Conservation (phyloP, 2,113 vertebrate genomes). For the Pimephales promelas region DNA sequence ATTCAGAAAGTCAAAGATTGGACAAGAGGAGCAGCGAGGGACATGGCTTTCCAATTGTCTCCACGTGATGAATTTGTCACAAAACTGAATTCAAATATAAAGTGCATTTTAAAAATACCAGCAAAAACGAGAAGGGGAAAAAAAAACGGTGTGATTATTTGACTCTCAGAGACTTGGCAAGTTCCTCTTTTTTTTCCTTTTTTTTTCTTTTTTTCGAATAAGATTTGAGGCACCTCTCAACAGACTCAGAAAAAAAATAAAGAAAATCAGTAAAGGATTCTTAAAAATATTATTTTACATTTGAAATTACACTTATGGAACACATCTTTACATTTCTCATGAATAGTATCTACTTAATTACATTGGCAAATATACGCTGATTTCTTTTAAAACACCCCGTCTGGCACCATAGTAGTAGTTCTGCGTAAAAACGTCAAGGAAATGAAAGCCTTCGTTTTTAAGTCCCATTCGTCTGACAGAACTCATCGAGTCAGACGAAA, state of each 20-base stretch:
- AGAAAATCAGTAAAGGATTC: conserved; percentile 63
- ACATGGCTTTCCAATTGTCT: conserved; percentile 42
- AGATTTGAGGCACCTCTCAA: conserved; percentile 59
- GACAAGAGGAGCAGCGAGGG: conserved; percentile 43
- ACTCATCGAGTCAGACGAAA: conserved; percentile 50
- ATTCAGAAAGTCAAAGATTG: not conserved
- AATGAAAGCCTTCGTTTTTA: conserved; percentile 59
- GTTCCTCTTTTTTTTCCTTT: conserved; percentile 58
- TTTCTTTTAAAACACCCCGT: conserved; percentile 46
- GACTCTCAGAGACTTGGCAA: conserved; percentile 47
- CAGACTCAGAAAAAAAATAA: conserved; percentile 14
- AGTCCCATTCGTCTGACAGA: conserved; percentile 73
- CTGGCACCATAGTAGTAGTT: conserved; percentile 42
- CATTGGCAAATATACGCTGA: conserved; percentile 75
- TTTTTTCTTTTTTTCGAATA: conserved; percentile 53
- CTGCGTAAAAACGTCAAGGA: conserved; percentile 50
- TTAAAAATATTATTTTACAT: conserved; percentile 93
- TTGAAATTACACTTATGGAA: conserved; percentile 85
- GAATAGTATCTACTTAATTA: conserved; percentile 84
- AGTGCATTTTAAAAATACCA: conserved; percentile 76
- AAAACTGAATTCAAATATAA: conserved; percentile 74
- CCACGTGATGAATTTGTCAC: conserved; percentile 66
- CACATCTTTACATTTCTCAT: conserved; percentile 85
- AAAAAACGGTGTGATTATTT: conserved; percentile 45
- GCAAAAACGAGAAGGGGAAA: conserved; percentile 28